phyloP scores from a whole-genome alignment of 2,888 invertebrate genomes.

The Aporophyla nigra region DNA sequence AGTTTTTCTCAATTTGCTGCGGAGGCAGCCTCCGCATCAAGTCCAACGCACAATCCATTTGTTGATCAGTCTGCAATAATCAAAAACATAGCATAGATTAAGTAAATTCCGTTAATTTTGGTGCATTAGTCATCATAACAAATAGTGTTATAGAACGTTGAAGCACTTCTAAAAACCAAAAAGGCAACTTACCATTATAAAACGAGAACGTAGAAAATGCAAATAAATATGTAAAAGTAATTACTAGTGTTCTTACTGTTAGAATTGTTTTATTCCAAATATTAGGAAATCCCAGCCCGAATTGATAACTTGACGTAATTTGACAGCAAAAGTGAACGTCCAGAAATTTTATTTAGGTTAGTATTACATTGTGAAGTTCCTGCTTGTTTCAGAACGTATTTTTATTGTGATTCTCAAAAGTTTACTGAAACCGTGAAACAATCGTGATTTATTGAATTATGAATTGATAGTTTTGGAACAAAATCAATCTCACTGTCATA shows the following conservation, averaged over 20 bases:
- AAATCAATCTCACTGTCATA: not conserved
- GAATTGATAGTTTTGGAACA: not conserved
- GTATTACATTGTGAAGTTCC: not conserved
- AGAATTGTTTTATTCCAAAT: conserved; percentile 58
- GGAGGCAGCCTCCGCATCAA: conserved; percentile 99
- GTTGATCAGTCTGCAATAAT: conserved; percentile 95
- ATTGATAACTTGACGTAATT: conserved; percentile 74
- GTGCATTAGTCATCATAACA: conserved; percentile 89
- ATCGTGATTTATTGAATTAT: not conserved
- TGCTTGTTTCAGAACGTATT: conserved; percentile 42
- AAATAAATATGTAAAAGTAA: conserved; percentile 61
- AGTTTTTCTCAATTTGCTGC: conserved; percentile 99
- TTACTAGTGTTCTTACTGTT: conserved; percentile 56
- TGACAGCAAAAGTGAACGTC: conserved; percentile 66
- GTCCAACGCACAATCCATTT: conserved; percentile 99
- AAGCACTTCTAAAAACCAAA: conserved; percentile 39
- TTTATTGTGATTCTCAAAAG: conserved; percentile 23
- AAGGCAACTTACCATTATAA: conserved; percentile 76
- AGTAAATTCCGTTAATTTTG: conserved; percentile 71
- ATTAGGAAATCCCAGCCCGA: conserved; percentile 73
- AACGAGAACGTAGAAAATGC: conserved; percentile 56
- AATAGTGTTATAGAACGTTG: conserved; percentile 68
- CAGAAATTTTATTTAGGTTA: conserved; percentile 53
- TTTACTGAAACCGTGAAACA: not conserved
- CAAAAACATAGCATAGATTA: conserved; percentile 69